A percentile compares a stretch with the other conserved stretches of the same genome.
Evolutionary conservation across 2,888 invertebrate genomes (phyloP).

Genomic region (Lordiphosa fenestrarum): DNA sequence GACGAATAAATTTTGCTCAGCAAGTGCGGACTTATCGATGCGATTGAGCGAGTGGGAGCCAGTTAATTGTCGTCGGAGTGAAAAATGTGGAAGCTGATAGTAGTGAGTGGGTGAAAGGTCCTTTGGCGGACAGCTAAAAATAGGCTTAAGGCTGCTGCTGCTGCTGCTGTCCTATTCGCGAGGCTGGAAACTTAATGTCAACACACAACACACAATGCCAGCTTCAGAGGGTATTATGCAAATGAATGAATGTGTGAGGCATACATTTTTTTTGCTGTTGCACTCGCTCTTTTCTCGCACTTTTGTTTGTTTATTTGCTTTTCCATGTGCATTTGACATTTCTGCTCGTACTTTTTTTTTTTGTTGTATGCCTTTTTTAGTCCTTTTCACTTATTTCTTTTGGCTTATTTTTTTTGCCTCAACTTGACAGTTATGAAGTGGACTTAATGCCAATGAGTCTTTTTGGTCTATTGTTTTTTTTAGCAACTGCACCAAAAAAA

Average conservation of each 20-base stretch:
- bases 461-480: slow-evolving; percentile 10
- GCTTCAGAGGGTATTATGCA: slow-evolving; percentile 42
- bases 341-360: slow-evolving; percentile 17
- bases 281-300: slow-evolving; percentile 10
- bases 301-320: slow-evolving; percentile 25
- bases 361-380: slow-evolving; percentile 6
- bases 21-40: slow-evolving; percentile 22
- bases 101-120: slow-evolving; percentile 13
- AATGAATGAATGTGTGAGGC: slow-evolving; percentile 25
- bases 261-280: not conserved
- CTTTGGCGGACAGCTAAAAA: slow-evolving; percentile 6
- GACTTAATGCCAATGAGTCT: slow-evolving; percentile 44
- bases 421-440: slow-evolving; percentile 43
- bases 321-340: slow-evolving; percentile 11
- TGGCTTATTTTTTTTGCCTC: slow-evolving; percentile 11
- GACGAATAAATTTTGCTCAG: slow-evolving; percentile 43
- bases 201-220: slow-evolving; percentile 14
- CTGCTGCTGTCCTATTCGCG: slow-evolving; percentile 5
- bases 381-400: slow-evolving; percentile 1
- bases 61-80: slow-evolving; percentile 30
- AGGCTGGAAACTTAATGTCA: slow-evolving; percentile 49
- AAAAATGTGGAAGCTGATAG: slow-evolving; percentile 32
- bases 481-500: slow-evolving; percentile 29
- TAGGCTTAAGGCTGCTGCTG: slow-evolving; percentile 28
- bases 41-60: slow-evolving; percentile 31